Evolutionary conservation across 2,888 invertebrate species (phyloP).

Genomic region (Congeria kusceri): DNA sequence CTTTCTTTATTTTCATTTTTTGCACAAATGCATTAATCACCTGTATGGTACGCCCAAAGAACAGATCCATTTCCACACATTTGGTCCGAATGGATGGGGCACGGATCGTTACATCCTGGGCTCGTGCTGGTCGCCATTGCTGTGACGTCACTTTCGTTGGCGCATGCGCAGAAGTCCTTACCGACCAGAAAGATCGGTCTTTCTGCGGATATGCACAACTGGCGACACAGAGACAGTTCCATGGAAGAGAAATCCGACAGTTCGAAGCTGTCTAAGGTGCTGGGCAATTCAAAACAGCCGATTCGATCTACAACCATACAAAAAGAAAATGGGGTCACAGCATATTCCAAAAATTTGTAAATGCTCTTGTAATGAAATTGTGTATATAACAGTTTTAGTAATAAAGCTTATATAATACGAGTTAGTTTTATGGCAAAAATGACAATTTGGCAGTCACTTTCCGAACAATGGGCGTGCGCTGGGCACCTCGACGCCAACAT

Average conservation of each 20-base stretch:
- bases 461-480: too few relatives aligned
- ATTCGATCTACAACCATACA: conserved; percentile 34
- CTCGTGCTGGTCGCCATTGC: not conserved
- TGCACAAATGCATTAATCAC: too few relatives aligned
- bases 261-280: not conserved
- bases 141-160: conserved; percentile 1
- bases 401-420: too few relatives aligned
- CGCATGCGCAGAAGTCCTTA: conserved; percentile 47
- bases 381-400: too few relatives aligned
- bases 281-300: conserved; percentile 43
- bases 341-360: too few relatives aligned
- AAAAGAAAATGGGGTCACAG: not conserved
- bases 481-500: too few relatives aligned
- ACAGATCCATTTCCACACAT: conserved; percentile 45
- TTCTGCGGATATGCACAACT: conserved; percentile 37
- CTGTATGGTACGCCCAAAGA: conserved; percentile 35
- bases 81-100: conserved; percentile 35
- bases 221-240: conserved; percentile 53
- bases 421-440: too few relatives aligned
- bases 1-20: too few relatives aligned
- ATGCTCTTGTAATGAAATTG: too few relatives aligned
- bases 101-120: conserved; percentile 26
- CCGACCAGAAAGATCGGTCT: conserved; percentile 40
- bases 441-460: too few relatives aligned
- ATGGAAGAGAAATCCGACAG: conserved; percentile 39